A percentile compares a stretch with the other conserved stretches of the same genome.
These are phyloP conservation scores for Drosophila anceps DNA, from an alignment of 2,888 invertebrate genomes.

Conservation along the genomic window DNA sequence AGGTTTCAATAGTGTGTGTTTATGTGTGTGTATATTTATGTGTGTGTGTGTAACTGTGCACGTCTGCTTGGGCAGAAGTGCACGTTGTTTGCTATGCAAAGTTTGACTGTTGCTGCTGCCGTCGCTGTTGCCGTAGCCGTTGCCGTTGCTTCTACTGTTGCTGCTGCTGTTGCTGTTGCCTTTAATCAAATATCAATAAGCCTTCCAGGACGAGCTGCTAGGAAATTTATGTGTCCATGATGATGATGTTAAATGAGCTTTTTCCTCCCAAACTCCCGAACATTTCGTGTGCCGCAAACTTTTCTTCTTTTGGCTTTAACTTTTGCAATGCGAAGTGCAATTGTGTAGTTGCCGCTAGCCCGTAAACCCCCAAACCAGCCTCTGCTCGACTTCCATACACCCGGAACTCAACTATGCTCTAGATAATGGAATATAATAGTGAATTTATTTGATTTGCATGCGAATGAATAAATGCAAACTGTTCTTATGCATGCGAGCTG, in stretches of 20 bases:
- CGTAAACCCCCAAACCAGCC: neutral
- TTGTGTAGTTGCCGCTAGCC: slow-evolving; percentile 12
- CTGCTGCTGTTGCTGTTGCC: slow-evolving; percentile 24
- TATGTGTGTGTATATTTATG: slow-evolving; percentile 12
- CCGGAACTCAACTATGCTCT: slow-evolving; percentile 3
- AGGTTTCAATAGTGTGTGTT: neutral
- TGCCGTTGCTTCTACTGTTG: slow-evolving; percentile 24
- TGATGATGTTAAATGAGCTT: slow-evolving; percentile 66
- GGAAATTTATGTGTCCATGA: slow-evolving; percentile 65
- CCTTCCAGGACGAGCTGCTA: slow-evolving; percentile 37
- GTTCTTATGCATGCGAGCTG: slow-evolving; percentile 50
- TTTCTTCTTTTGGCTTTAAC: slow-evolving; percentile 41
- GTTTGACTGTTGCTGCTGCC: slow-evolving; percentile 45
- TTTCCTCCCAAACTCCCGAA: neutral
- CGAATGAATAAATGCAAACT: slow-evolving; percentile 39
- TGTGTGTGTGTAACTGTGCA: slow-evolving; percentile 11
- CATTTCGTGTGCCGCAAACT: slow-evolving; percentile 6
- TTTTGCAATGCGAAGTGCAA: slow-evolving; percentile 44
- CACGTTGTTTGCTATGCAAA: slow-evolving; percentile 70
- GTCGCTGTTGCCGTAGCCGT: slow-evolving; percentile 24
- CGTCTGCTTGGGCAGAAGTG: slow-evolving; percentile 47
- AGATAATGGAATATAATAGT: slow-evolving; percentile 56
- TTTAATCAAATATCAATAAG: slow-evolving; percentile 71
- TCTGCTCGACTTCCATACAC: neutral
- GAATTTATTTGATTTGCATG: slow-evolving; percentile 59